Conservation (phyloP, 1,140 invertebrate genomes). For the Drosophila tropicalis region DNA sequence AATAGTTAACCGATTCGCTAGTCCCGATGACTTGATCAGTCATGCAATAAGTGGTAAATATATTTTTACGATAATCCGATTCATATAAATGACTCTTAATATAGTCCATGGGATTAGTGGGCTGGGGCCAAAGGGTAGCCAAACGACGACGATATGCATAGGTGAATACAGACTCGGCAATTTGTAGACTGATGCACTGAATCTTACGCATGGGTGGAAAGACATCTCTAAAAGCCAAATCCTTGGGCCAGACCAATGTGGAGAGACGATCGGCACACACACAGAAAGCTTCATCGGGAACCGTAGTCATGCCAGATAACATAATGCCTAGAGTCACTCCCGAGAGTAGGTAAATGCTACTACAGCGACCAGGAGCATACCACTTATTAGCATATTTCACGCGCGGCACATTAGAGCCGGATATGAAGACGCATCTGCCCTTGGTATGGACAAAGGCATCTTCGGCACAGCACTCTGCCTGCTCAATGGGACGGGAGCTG, state of each 20-base stretch:
- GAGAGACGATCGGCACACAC: slow-evolving; percentile 93
- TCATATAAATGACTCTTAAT: slow-evolving; percentile 38
- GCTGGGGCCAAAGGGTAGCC: slow-evolving; percentile 58
- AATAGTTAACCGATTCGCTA: slow-evolving; percentile 39
- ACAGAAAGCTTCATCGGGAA: slow-evolving; percentile 95
- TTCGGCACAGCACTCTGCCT: slow-evolving; percentile 97
- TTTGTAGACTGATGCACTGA: slow-evolving; percentile 92
- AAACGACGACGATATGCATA: slow-evolving; percentile 42
- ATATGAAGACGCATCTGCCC: slow-evolving; percentile 92
- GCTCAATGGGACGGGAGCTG: slow-evolving; percentile 95
- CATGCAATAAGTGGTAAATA: slow-evolving; percentile 34
- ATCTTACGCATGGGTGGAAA: slow-evolving; percentile 96
- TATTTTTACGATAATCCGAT: background rate
- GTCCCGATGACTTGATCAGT: slow-evolving; percentile 32
- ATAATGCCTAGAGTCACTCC: slow-evolving; percentile 94
- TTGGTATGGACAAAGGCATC: slow-evolving; percentile 93
- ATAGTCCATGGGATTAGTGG: slow-evolving; percentile 42
- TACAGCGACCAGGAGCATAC: slow-evolving; percentile 94
- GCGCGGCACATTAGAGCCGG: slow-evolving; percentile 93
- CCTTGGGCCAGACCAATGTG: slow-evolving; percentile 91
- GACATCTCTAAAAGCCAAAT: slow-evolving; percentile 93
- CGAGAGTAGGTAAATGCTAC: slow-evolving; percentile 97
- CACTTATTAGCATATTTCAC: slow-evolving; percentile 91
- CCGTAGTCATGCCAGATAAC: slow-evolving; percentile 90
- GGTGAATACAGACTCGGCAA: slow-evolving; percentile 91